Conservation (phyloP, 2,888 invertebrate genomes). For the Labia minor region DNA sequence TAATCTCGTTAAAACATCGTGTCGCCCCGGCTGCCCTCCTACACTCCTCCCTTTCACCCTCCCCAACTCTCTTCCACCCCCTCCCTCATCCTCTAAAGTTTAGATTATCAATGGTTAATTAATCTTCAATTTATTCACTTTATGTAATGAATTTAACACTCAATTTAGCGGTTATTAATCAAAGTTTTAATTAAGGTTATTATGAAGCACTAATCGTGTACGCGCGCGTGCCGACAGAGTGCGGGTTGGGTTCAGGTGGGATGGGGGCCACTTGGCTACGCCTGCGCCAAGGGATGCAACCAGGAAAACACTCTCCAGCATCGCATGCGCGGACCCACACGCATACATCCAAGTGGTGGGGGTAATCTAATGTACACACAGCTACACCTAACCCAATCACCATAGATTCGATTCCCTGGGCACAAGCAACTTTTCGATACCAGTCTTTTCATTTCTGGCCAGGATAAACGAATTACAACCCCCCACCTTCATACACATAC, state of each 20-base stretch:
- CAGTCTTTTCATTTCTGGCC: slow-evolving; percentile 1
- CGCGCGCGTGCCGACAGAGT: slow-evolving; percentile 13
- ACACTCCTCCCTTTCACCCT: no score
- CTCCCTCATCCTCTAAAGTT: slow-evolving; percentile 33
- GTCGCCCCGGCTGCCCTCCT: slow-evolving; percentile 29
- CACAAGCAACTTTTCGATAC: neutral
- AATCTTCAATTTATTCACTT: slow-evolving; percentile 45
- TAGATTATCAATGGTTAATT: slow-evolving; percentile 44
- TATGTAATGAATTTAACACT: slow-evolving; percentile 40
- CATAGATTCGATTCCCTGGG: neutral
- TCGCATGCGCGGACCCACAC: neutral
- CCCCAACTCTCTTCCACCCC: no score
- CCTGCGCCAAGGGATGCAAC: neutral
- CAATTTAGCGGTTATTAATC: slow-evolving; percentile 49
- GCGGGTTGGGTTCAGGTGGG: neutral
- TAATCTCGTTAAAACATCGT: slow-evolving; percentile 42
- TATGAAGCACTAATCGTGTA: slow-evolving; percentile 29
- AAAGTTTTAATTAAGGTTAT: slow-evolving; percentile 44
- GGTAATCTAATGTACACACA: neutral
- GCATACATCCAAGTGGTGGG: neutral
- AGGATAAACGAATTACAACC: neutral
- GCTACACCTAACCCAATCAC: slow-evolving; percentile 13
- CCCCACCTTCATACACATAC: no score
- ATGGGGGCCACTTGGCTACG: neutral
- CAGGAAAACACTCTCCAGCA: neutral